Percentiles rank a stretch among this genome's conserved stretches.
These are phyloP conservation scores for Euzophera pinguis DNA, from an alignment of 2,888 invertebrate species.

Conservation along the genomic window DNA sequence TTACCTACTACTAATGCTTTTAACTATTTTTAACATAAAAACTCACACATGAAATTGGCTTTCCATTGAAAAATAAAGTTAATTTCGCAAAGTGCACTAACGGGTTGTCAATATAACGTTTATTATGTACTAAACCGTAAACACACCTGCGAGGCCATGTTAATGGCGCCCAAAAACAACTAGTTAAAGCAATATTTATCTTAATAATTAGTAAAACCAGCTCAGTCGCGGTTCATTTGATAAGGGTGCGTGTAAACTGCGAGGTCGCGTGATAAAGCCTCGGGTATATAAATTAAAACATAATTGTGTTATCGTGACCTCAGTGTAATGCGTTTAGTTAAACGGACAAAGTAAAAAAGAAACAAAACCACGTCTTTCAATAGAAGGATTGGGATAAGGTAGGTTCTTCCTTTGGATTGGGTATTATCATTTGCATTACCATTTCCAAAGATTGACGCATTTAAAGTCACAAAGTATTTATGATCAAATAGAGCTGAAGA, in stretches of 20 bases:
- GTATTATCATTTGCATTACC: too few relatives aligned
- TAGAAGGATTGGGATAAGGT: too few relatives aligned
- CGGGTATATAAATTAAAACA: constrained; percentile 77
- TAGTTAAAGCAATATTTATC: constrained; percentile 74
- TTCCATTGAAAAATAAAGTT: constrained; percentile 3
- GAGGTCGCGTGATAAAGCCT: constrained; percentile 63
- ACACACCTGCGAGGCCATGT: constrained; percentile 47
- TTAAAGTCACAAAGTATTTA: too few relatives aligned
- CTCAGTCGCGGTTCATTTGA: constrained; percentile 64
- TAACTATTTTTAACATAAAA: not conserved
- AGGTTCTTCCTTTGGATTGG: too few relatives aligned
- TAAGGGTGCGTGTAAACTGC: constrained; percentile 69
- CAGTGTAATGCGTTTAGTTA: constrained; percentile 62
- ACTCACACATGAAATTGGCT: not conserved
- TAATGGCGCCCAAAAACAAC: constrained; percentile 64
- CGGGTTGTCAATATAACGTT: constrained; percentile 1
- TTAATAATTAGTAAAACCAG: constrained; percentile 76
- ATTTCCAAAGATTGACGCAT: too few relatives aligned
- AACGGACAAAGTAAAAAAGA: constrained; percentile 26
- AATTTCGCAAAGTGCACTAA: constrained; percentile 7
- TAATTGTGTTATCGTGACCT: constrained; percentile 79
- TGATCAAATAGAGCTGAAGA: too few relatives aligned
- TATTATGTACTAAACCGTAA: constrained; percentile 29
- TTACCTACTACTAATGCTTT: not conserved
- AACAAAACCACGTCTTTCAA: not conserved